phyloP scores from a whole-genome alignment of 2,113 vertebrate genomes.

The Mus musculus region DNA sequence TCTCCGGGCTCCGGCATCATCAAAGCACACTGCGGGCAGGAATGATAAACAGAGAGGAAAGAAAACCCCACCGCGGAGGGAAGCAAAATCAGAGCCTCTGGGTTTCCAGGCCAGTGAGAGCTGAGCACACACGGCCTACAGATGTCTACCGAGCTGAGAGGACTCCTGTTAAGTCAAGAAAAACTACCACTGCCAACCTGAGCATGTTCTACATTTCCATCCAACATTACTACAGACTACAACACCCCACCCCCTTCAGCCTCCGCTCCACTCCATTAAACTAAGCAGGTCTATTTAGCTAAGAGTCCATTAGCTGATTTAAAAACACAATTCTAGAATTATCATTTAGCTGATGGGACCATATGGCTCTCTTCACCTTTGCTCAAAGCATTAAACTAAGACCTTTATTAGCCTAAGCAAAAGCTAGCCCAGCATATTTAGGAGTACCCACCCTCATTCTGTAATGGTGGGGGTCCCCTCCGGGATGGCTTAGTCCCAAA shows the following conservation, averaged over 20 bases:
- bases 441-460: background rate
- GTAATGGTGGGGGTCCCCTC: background rate
- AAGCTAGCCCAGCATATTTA: background rate
- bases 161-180: background rate
- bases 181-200: constrained; percentile 22
- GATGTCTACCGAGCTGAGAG: constrained; percentile 8
- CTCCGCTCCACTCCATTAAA: background rate
- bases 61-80: background rate
- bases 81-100: background rate
- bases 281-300: constrained; percentile 24
- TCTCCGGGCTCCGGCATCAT: background rate
- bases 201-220: background rate
- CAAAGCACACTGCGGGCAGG: background rate
- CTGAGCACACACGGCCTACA: background rate
- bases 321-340: constrained; percentile 52
- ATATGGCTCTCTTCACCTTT: constrained; percentile 33
- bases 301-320: background rate
- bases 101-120: background rate
- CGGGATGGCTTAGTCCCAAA: background rate
- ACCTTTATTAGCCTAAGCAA: background rate
- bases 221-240: background rate
- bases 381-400: background rate
- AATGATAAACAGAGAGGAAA: background rate
- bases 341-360: constrained; percentile 27
- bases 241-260: background rate